Percentiles rank a stretch among this genome's conserved stretches.
Evolutionary conservation across 2,113 vertebrate species (phyloP).

Genomic region (Nesogale talazaci): DNA sequence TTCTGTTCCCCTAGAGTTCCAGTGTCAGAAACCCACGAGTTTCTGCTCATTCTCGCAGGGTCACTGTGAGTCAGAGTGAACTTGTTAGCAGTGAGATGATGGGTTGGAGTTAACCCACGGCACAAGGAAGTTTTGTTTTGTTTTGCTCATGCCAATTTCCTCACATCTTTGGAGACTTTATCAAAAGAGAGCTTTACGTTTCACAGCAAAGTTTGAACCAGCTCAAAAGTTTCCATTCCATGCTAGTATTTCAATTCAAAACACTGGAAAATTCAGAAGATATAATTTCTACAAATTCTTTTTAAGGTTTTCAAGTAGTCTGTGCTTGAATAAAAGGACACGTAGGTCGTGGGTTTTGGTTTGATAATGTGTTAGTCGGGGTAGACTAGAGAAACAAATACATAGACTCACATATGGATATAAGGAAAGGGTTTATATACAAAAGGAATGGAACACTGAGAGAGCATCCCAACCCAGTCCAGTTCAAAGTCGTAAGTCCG

Average conservation of each 20-base stretch:
- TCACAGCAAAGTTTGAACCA: background rate
- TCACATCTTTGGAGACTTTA: conserved; percentile 1
- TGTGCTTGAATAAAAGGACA: background rate
- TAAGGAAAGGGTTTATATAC: too few relatives aligned
- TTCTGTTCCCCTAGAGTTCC: too few relatives aligned
- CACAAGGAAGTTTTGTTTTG: background rate
- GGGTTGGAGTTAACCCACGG: background rate
- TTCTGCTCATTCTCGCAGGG: background rate
- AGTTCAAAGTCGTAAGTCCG: too few relatives aligned
- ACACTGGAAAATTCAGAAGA: background rate
- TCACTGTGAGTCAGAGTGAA: background rate
- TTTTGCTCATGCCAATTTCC: background rate
- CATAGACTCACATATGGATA: too few relatives aligned
- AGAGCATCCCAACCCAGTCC: too few relatives aligned
- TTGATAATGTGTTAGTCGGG: too few relatives aligned
- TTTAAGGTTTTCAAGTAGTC: background rate
- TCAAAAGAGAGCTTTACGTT: background rate
- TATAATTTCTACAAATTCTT: conserved; percentile 52
- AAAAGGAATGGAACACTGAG: too few relatives aligned
- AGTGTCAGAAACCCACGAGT: too few relatives aligned
- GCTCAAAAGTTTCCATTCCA: conserved; percentile 4
- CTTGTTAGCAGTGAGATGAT: too few relatives aligned
- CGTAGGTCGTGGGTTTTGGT: conserved; percentile 18
- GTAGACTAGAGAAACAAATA: too few relatives aligned
- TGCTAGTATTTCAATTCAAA: conserved; percentile 8